phyloP scores from a whole-genome alignment of 2,797 vertebrate species.

The Eupleurogrammus muticus region DNA sequence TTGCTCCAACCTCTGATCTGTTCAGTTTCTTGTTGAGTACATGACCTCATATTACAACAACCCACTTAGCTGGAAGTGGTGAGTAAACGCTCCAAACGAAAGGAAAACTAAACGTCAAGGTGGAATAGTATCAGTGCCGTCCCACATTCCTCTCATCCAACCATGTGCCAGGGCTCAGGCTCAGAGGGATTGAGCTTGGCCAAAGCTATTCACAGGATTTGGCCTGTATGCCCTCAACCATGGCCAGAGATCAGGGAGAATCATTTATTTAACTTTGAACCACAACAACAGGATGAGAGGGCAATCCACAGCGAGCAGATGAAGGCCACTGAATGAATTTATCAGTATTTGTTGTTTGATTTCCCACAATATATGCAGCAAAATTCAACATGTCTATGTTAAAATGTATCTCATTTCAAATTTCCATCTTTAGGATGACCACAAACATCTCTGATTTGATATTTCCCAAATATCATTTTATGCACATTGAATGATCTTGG shows the following conservation, averaged over 20 bases:
- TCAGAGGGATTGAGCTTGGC: slow-evolving; percentile 53
- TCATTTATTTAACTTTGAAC: slow-evolving; percentile 58
- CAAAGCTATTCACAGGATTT: slow-evolving; percentile 70
- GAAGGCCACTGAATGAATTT: neutral
- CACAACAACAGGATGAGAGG: slow-evolving; percentile 35
- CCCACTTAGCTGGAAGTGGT: neutral
- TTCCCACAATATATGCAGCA: neutral
- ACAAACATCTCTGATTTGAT: neutral
- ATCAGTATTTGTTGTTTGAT: neutral
- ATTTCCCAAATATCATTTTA: neutral
- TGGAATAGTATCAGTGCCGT: slow-evolving; percentile 12
- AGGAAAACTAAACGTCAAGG: slow-evolving; percentile 63
- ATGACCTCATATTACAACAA: neutral
- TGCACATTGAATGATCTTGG: too few species aligned
- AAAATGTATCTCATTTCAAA: slow-evolving; percentile 1
- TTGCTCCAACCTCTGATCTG: neutral
- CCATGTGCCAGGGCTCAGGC: slow-evolving; percentile 50
- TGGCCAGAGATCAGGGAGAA: slow-evolving; percentile 57
- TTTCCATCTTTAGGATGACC: neutral
- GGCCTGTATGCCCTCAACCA: slow-evolving; percentile 37
- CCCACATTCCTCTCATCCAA: slow-evolving; percentile 45
- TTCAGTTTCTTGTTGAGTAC: slow-evolving; percentile 51
- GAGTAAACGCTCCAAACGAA: slow-evolving; percentile 48
- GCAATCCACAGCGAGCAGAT: neutral
- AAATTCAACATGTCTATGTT: neutral